Base-by-base conservation (phyloP, 1,140 invertebrate genomes). In the Pogonognathellus flavescens region DNA sequence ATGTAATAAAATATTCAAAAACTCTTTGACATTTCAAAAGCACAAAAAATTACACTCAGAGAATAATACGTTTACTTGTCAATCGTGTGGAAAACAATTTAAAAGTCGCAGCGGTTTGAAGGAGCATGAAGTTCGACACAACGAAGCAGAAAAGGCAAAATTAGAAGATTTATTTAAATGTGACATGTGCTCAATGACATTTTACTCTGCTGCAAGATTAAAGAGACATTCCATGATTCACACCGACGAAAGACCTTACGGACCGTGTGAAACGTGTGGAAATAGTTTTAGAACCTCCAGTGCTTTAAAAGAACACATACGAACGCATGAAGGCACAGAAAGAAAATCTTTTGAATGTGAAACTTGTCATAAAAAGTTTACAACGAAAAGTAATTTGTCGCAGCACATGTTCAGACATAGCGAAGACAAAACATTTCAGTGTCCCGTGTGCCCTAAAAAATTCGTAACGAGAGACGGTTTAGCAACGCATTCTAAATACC, bases 61-160 rank as follows among this genome's bases (percentile, higher is more conserved):
- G 55, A 52, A 57, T 10, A 25, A 16, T 20, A 55, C 20, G 8
- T 82, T 82, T 10, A 16, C 41, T 10, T 82, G 80, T 20, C 11
- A 50, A 14, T n/a, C 25, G 0, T 82, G 80, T 57, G 80, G 57
- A 7, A 82, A 82, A 20, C 18, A 25, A 25, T 82, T 55, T 20
- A 82, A 55, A 82, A 82, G 52, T 57, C 22, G 53, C 14, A 82
- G 80, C 55, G 70, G 70, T 18, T 25, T 25, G 31, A 60, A 57
- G 13, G 57, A 82, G 6, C 80, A 82, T 25, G 52, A 82, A 31
- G 10, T 57, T n/a, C 31, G 31, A 41, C 31, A 41, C 31, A 41
- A 57, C 9, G 53, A 57, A n/a, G 2, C 11, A 14, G 11, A 57
- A n/a, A 13, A 57, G 10, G 11, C 11, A 13, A 57, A 57, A 14